Conservation (phyloP, 2,113 vertebrate species). For the Lepidothrix coronata region DNA sequence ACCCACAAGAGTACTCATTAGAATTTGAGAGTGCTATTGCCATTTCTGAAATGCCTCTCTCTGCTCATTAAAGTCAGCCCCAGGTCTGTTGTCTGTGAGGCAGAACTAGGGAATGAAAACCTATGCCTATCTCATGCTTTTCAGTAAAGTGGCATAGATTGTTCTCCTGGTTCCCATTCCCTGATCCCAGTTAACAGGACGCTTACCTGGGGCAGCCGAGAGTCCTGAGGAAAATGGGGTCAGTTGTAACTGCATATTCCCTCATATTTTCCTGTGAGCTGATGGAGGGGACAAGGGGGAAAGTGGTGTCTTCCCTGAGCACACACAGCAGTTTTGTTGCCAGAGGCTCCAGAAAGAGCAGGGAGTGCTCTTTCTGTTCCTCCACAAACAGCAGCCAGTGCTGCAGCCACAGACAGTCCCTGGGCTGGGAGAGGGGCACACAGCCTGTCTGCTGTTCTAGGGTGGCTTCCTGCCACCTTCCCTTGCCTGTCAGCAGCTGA, state of each 20-base stretch:
- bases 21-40: neutral
- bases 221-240: neutral
- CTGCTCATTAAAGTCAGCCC: neutral
- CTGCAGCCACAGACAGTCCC: no score
- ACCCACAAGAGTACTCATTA: neutral
- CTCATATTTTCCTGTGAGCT: neutral
- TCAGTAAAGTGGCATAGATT: neutral
- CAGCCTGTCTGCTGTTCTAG: neutral
- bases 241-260: neutral
- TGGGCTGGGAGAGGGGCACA: rapidly evolving
- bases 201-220: neutral
- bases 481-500: neutral
- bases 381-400: rapidly evolving
- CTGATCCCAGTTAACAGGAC: neutral
- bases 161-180: neutral
- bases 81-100: neutral
- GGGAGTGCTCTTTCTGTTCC: neutral
- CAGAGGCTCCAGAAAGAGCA: neutral
- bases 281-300: neutral
- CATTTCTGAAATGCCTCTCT: neutral
- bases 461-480: no score
- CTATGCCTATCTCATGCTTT: neutral
- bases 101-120: neutral
- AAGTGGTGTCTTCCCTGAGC: no score
- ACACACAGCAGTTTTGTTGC: neutral